Evolutionary conservation across 2,888 invertebrate species (phyloP), one percentile per base, ranked within the genome.

Genomic region (Deilephila porcellus): DNA sequence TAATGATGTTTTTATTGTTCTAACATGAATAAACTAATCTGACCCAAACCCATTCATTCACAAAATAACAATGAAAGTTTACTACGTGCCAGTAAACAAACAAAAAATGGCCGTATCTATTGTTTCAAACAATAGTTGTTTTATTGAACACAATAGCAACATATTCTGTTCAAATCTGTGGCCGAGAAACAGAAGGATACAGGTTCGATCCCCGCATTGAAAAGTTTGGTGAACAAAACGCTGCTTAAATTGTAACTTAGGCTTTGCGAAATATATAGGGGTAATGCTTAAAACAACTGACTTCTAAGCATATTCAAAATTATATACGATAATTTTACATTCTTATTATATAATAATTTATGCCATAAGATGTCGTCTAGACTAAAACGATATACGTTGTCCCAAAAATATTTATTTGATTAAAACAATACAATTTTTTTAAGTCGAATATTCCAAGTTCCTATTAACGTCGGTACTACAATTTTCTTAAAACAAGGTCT

Each of bases 121-220:
- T 56, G 64, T 37, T 32, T 37, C 14, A 67, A 52, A 52, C 67
- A 67, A 67, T 67, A 52, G 17, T 62, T 62, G 19, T 52, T 52
- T 67, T 20, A 45, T 67, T 14, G 25, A 5, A 29, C 20, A 20
- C 64, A 25, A 67, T 20, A 45, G 8, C 45, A 52, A 63, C n/a
- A 19, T n/a, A n/a, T n/a, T 52, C n/a, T 56, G 56, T 4, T 56
- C 6, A 5, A 4, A 6, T 17, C 56, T 1, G 19, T 4, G 45
- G 45, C 3, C 5, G 56, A n/a, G n/a, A n/a, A 6, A n/a, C 56
- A 6, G 17, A 19, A n/a, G n/a, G 19, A 17, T 45, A n/a, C 56
- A n/a, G 56, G 56, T 56, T 56, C n/a, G n/a, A 56, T 19, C n/a
- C 56, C n/a, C 5, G 5, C 17, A 17, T 6, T 3, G n/a, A n/a